Percentiles rank a stretch among this genome's conserved stretches.
Conservation (phyloP, 2,797 vertebrate species). For the Sebastes cheni region DNA sequence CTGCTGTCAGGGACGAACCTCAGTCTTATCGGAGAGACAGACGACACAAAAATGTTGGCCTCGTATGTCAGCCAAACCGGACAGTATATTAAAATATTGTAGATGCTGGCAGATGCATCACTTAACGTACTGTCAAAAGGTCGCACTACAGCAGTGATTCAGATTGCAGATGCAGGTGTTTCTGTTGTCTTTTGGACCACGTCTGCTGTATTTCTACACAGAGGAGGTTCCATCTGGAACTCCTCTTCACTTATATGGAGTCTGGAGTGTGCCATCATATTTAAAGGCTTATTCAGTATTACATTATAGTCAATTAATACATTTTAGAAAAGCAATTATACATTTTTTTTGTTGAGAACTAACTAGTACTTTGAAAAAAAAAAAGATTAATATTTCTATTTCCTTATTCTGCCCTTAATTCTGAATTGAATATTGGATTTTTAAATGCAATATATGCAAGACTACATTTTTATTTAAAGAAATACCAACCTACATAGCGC, state of each 20-base stretch:
- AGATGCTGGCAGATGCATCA: not conserved
- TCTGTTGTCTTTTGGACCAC: slow-evolving; percentile 24
- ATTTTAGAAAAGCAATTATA: not conserved
- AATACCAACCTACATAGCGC: too few species aligned
- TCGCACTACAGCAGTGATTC: slow-evolving; percentile 62
- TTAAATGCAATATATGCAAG: not conserved
- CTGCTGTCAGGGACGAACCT: slow-evolving; percentile 15
- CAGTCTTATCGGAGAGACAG: not conserved
- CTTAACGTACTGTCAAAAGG: slow-evolving; percentile 60
- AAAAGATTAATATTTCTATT: not conserved
- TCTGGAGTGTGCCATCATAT: slow-evolving; percentile 13
- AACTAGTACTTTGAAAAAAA: too few species aligned
- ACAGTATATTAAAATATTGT: not conserved
- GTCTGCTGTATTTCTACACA: slow-evolving; percentile 36
- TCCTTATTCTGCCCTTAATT: not conserved
- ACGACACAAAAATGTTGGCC: not conserved
- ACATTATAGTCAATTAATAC: not conserved
- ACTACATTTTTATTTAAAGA: not conserved
- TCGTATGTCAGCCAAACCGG: not conserved
- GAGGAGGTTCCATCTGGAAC: not conserved
- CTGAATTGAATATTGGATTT: not conserved
- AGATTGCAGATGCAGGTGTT: not conserved
- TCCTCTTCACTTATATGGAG: not conserved
- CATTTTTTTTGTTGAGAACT: not conserved
- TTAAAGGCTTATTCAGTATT: not conserved